A percentile compares a stretch with the other conserved stretches of the same genome.
These are phyloP conservation scores for Epinephelus moara DNA, from an alignment of 2,113 vertebrate species.

Conservation along the genomic window DNA sequence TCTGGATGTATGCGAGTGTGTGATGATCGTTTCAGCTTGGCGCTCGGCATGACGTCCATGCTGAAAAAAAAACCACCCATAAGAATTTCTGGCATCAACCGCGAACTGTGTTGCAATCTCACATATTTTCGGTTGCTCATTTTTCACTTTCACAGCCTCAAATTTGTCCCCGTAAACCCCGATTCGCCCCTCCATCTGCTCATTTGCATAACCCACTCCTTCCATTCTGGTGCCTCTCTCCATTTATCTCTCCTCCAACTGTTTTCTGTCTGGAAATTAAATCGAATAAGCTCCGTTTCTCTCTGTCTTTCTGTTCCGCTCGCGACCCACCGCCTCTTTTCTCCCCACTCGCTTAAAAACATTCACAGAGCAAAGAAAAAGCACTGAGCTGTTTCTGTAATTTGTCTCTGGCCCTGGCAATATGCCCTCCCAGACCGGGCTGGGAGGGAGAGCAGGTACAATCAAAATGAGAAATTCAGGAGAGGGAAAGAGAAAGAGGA, in stretches of 20 bases:
- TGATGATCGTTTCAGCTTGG: not conserved
- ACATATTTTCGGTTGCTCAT: slow-evolving; percentile 21
- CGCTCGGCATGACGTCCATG: not conserved
- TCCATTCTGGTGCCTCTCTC: slow-evolving; percentile 26
- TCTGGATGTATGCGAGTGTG: not conserved
- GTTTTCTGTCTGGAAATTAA: slow-evolving; percentile 38
- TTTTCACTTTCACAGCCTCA: slow-evolving; percentile 12
- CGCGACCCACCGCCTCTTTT: not conserved
- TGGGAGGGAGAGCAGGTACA: slow-evolving; percentile 2
- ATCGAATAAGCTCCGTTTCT: slow-evolving; percentile 18
- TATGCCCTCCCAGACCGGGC: slow-evolving; percentile 5
- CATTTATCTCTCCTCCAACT: slow-evolving; percentile 36
- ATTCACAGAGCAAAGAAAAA: not conserved
- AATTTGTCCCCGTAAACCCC: slow-evolving; percentile 24
- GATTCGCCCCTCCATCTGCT: slow-evolving; percentile 35
- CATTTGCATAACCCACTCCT: slow-evolving; percentile 34
- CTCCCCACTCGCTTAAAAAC: slow-evolving; percentile 13
- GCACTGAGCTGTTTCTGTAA: slow-evolving; percentile 41
- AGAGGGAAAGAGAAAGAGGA: slow-evolving; percentile 6
- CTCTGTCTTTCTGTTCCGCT: slow-evolving; percentile 6
- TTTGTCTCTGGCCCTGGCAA: slow-evolving; percentile 43
- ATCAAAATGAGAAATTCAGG: slow-evolving; percentile 30
- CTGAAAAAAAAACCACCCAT: not conserved
- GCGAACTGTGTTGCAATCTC: not conserved
- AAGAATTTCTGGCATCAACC: not conserved